These are phyloP conservation scores for Rhinoraja longicauda DNA, from an alignment of 2,797 vertebrate species.

Conservation along the genomic window DNA sequence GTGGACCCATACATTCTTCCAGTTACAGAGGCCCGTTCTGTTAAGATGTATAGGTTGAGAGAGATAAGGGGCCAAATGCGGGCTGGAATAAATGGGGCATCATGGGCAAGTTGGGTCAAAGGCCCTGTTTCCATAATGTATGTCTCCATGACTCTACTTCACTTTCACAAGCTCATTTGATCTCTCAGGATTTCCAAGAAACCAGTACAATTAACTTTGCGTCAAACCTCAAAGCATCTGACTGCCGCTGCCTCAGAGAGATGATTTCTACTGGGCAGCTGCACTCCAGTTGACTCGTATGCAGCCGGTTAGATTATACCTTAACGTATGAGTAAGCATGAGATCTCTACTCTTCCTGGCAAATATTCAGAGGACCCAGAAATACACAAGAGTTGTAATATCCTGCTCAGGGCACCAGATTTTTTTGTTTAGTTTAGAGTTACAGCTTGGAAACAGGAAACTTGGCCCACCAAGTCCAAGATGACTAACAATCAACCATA, in stretches of 20 bases:
- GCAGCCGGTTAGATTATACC: background rate
- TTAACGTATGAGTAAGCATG: too few relatives aligned
- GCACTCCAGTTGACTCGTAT: background rate
- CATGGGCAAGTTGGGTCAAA: too few relatives aligned
- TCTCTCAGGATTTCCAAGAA: background rate
- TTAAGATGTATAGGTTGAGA: too few relatives aligned
- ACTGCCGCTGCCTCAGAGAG: background rate
- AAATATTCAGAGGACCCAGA: background rate
- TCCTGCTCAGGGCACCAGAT: background rate
- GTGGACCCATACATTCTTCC: background rate
- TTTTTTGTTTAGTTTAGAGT: too few relatives aligned
- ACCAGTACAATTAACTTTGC: background rate
- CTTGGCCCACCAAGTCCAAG: too few relatives aligned
- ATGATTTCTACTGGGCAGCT: background rate
- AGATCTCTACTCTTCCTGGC: background rate
- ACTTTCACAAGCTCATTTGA: background rate
- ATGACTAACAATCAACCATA: too few relatives aligned
- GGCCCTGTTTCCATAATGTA: too few relatives aligned
- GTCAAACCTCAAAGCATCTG: background rate
- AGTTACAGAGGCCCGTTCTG: background rate
- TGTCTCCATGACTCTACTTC: background rate
- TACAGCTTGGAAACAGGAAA: too few relatives aligned
- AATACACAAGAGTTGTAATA: background rate
- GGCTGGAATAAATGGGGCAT: too few relatives aligned
- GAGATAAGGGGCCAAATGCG: too few relatives aligned